A percentile compares a stretch with the other conserved stretches of the same genome.
Conservation (phyloP, 2,888 invertebrate genomes). For the Metopia argyrocephala region DNA sequence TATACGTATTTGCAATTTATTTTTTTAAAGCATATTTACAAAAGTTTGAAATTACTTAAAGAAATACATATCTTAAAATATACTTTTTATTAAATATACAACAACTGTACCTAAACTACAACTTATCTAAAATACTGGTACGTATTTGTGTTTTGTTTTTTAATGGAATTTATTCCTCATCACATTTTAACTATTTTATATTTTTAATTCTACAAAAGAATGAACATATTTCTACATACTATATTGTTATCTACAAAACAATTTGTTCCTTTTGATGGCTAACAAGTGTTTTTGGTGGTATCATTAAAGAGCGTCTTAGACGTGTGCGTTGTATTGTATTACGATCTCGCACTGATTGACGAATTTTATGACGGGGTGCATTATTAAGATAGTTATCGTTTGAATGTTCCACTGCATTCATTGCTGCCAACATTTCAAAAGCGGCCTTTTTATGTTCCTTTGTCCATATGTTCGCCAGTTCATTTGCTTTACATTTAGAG, state of each 20-base stretch:
- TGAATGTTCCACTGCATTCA: constrained; percentile 72
- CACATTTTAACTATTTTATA: constrained; percentile 30
- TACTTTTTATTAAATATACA: no score
- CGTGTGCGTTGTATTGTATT: constrained; percentile 72
- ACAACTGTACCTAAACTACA: no score
- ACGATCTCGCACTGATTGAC: constrained; percentile 74
- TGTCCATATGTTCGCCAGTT: constrained; percentile 74
- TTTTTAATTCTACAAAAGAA: constrained; percentile 44
- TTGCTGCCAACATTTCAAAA: constrained; percentile 76
- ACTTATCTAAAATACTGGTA: no score
- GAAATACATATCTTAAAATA: no score
- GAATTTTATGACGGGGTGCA: constrained; percentile 69
- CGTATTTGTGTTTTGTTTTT: no score
- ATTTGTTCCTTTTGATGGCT: constrained; percentile 67
- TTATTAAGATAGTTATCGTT: neutral
- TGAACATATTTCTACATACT: neutral
- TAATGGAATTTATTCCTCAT: constrained; percentile 54
- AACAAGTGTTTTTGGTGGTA: constrained; percentile 43
- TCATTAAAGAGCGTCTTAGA: constrained; percentile 70
- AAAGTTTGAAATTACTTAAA: no score
- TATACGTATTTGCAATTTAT: no score
- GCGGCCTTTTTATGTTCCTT: constrained; percentile 76
- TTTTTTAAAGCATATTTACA: no score
- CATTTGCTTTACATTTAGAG: constrained; percentile 63
- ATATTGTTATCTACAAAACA: constrained; percentile 65